A percentile compares a stretch with the other conserved stretches of the same genome.
Conservation (phyloP, 1,140 invertebrate species). For the Procambarus clarkii region DNA sequence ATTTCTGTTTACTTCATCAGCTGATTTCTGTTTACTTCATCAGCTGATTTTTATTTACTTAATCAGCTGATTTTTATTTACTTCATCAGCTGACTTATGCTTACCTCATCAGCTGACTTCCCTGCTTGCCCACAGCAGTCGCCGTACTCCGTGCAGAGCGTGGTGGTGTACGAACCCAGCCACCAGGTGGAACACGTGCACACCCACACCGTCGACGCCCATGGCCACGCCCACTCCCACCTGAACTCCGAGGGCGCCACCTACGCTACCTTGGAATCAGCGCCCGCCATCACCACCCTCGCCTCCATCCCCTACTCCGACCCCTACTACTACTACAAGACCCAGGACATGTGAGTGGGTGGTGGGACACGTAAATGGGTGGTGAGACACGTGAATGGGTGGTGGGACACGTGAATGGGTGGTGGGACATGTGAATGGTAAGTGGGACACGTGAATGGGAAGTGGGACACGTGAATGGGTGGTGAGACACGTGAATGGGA, state of each 20-base stretch:
- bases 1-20: not conserved
- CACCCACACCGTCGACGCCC: constrained; percentile 28
- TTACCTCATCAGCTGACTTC: not conserved
- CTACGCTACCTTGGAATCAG: constrained; percentile 53
- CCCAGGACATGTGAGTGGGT: constrained; percentile 55
- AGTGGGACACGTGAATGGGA: too few species aligned
- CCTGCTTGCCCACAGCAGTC: not conserved
- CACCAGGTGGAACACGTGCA: constrained; percentile 51
- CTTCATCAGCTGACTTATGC: not conserved
- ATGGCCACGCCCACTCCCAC: constrained; percentile 50
- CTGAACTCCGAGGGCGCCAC: constrained; percentile 59
- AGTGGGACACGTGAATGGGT: constrained; percentile 40
- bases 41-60: not conserved
- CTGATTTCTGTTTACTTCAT: not conserved
- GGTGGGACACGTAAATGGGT: too few species aligned
- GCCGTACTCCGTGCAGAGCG: constrained; percentile 40
- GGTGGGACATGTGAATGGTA: too few species aligned
- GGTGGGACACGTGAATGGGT: too few species aligned
- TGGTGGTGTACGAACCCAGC: constrained; percentile 46
- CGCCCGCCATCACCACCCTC: constrained; percentile 55
- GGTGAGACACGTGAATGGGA: too few species aligned
- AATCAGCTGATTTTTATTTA: not conserved
- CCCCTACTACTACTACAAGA: constrained; percentile 56
- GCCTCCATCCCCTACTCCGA: constrained; percentile 42
- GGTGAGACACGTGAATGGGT: too few species aligned